Evolutionary conservation across 2,113 vertebrate genomes (phyloP).

Genomic region (Podarcis muralis): DNA sequence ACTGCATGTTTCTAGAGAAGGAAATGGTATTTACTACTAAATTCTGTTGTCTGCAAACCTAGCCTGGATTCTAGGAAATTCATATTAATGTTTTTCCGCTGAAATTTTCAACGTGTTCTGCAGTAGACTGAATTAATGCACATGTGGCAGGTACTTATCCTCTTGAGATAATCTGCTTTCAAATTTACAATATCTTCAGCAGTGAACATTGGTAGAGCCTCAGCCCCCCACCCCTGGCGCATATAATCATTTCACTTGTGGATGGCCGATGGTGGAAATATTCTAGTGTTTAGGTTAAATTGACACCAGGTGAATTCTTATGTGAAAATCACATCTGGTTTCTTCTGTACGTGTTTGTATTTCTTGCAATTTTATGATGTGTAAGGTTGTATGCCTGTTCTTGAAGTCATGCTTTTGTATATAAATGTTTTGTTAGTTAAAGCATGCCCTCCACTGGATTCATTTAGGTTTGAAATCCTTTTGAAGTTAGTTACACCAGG

Average conservation of each 20-base stretch:
- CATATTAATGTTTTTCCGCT: conserved; percentile 42
- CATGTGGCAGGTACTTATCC: conserved; percentile 65
- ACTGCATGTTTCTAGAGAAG: not conserved
- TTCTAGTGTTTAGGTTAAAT: not conserved
- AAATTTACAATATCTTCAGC: conserved; percentile 39
- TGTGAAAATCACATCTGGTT: conserved; percentile 24
- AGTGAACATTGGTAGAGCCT: conserved; percentile 49
- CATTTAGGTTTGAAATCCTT: not conserved
- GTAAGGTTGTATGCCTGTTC: not conserved
- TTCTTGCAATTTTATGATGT: not conserved
- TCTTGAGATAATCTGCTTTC: conserved; percentile 65
- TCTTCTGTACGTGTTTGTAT: not conserved
- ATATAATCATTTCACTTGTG: not conserved
- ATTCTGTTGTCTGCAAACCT: not conserved
- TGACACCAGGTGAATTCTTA: conserved; percentile 48
- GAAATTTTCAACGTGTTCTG: conserved; percentile 33
- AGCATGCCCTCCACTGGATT: not conserved
- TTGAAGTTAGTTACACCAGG: not conserved
- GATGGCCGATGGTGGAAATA: conserved; percentile 7
- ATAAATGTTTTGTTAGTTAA: conserved; percentile 12
- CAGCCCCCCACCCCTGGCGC: not conserved
- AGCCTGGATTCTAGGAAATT: conserved; percentile 30
- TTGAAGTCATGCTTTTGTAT: conserved; percentile 23
- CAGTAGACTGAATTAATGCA: conserved; percentile 12
- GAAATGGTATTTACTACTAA: not conserved